Base-by-base conservation (phyloP, 2,888 invertebrate species). In the Drosophila histrio region DNA sequence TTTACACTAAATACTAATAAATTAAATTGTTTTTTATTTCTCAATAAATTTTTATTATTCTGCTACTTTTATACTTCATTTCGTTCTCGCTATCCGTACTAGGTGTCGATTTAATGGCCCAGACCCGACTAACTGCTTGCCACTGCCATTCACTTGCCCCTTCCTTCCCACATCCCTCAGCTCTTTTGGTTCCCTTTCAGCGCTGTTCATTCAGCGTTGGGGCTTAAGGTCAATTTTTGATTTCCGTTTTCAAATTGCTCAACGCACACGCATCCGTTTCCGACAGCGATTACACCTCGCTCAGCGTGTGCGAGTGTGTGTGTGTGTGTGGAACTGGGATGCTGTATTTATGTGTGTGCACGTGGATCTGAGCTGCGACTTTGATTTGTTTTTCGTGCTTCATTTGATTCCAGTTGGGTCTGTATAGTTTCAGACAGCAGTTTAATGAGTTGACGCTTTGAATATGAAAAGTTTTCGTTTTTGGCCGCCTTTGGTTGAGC, bases 21-120 rank as follows among this genome's bases (percentile, higher is more conserved):
- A 91, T 91, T 89, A 89, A 90, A 90, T 90, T 89, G 89, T 89
- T 89, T 90, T 89, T 89, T 90, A 90, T 90, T 89, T 88, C 77
- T 81, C 85, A 88, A 89, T 90, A 90, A 91, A 89, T 90, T 90
- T 90, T 90, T 91, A 90, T 91, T 90, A 89, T 87, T 70, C 67
- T 85, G 85, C 82, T 80, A 78, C 82, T 84, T 88, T 79, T 86
- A 87, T 86, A 78, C 84, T 81, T 74, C 85, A 74, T 88, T 87
- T 82, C 67, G 69, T 56, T 38, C 19, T 50, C 34, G 63, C 63
- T 44, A 65, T 74, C 50, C 41, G 74, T 36, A 41, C 61, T 81
- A 83, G 88, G 88, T 85, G 84, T 85, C 88, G 84, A 85, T 83
- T 85, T 85, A 85, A 88, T 85, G 88, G 84, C 68, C 65, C 63